Evolutionary conservation across 2,113 vertebrate genomes (phyloP), one percentile per base, ranked within the genome.

Genomic region (Cebus imitator): DNA sequence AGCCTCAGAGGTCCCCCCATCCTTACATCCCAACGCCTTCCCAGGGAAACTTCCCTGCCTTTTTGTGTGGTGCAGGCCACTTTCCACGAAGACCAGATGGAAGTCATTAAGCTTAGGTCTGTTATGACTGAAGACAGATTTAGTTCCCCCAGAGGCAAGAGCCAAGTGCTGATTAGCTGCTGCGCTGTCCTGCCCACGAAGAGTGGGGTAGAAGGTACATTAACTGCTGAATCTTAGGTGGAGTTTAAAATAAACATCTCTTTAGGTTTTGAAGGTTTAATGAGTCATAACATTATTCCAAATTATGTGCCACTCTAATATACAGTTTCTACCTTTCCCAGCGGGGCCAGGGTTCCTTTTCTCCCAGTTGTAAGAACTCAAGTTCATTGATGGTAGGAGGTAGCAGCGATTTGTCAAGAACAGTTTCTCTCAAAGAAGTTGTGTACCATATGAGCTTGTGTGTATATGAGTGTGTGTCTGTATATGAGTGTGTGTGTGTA

Each of bases 221-320:
- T 93, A 88, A 64, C 82, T 6, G 23, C 87, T 89, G 95, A 95
- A 88, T 93, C 95, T 95, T 85, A 96, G 90, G 91, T 72, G 12
- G 25, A 32, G n/a, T 95, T 95, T 91, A 88, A 97, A 96, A 88
- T 97, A 96, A 97, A 91, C 78, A 75, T 95, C 86, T 96, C 78
- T 94, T 92, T 91, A 90, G 90, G 57, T 91, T 93, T 93, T 84
- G 95, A 97, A 96, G 90, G 11, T 90, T 97, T 93, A 93, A 82
- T 97, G 95, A 93, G 66, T 96, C 86, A 87, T 80, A 91, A 85
- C 82, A 96, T 93, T 43, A 23, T 96, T 88, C 87, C 70, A 93
- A 93, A 96, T 95, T 95, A 95, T 50, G 70, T 37, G 72, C 83
- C 25, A 25, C 52, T 52, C 3, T 68, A 68, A 75, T 73, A 88